A percentile compares a stretch with the other conserved stretches of the same genome.
Evolutionary conservation across 2,797 vertebrate species (phyloP).

Genomic region (Neosalanx taihuensis): DNA sequence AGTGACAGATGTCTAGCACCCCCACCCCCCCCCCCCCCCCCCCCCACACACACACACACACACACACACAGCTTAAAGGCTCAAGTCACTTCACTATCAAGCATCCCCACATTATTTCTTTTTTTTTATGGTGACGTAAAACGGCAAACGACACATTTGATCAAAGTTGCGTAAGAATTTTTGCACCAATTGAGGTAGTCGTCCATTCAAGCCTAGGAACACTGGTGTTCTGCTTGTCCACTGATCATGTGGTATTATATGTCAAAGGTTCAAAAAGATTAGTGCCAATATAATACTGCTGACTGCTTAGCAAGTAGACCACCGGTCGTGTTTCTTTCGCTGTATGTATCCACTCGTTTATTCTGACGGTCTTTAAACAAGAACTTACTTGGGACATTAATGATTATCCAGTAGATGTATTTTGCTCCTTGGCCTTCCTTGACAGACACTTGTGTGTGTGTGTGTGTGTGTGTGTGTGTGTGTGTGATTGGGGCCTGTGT

Average conservation of each 20-base stretch:
- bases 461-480: too few relatives aligned
- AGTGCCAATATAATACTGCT: conserved; percentile 20
- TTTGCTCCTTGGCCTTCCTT: not conserved
- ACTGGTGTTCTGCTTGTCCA: not conserved
- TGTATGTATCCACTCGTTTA: not conserved
- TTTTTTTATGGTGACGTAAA: not conserved
- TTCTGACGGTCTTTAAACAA: not conserved
- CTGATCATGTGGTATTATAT: conserved; percentile 6
- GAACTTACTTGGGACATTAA: not conserved
- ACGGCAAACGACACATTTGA: not conserved
- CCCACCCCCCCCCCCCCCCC: too few relatives aligned
- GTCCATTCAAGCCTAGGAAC: not conserved
- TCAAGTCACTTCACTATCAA: not conserved
- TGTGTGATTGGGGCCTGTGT: not conserved
- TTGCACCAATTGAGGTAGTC: too few relatives aligned
- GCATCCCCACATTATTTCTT: not conserved
- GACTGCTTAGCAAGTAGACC: conserved; percentile 8
- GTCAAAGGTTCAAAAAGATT: conserved; percentile 18
- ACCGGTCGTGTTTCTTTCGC: not conserved
- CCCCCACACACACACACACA: too few relatives aligned
- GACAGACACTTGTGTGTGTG: not conserved
- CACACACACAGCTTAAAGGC: not conserved
- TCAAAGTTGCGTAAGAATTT: not conserved
- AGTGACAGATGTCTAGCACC: conserved; percentile 11
- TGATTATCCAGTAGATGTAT: not conserved